Percentiles rank a stretch among this genome's conserved stretches.
Conservation (phyloP, 2,113 vertebrate species). For the Haliaeetus leucogaster region DNA sequence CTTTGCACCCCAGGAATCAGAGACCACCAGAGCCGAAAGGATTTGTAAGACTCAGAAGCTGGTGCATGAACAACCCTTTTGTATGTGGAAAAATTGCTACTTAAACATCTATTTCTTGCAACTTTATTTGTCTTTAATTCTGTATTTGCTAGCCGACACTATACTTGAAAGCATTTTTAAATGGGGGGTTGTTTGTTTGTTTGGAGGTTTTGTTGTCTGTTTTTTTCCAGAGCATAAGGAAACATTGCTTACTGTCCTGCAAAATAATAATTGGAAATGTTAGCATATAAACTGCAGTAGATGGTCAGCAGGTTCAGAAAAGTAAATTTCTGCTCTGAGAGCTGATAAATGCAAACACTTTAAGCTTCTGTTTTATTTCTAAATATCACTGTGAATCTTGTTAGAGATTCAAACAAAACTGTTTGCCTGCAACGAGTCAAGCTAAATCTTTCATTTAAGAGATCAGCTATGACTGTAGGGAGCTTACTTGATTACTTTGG, state of each 20-base stretch:
- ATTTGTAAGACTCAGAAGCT: not conserved
- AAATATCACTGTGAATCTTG: not conserved
- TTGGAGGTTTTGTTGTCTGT: not conserved
- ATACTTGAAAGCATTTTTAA: not conserved
- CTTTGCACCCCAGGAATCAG: not conserved
- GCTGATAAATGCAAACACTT: not conserved
- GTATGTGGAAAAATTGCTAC: not conserved
- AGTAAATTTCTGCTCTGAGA: not conserved
- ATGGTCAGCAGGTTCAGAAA: not conserved
- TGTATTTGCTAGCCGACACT: not conserved
- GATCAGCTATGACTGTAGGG: not conserved
- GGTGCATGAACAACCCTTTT: not conserved
- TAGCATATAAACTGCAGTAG: not conserved
- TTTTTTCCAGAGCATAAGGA: not conserved
- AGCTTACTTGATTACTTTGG: not conserved
- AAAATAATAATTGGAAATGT: not conserved
- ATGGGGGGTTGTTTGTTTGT: not conserved
- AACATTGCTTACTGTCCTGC: not conserved
- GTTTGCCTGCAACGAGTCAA: not conserved
- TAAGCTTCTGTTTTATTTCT: not conserved
- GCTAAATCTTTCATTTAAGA: constrained; percentile 3
- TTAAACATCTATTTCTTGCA: not conserved
- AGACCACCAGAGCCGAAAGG: not conserved
- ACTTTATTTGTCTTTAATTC: not conserved
- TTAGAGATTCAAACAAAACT: not conserved